Evolutionary conservation across 2,113 vertebrate species (phyloP).

Genomic region (Osmerus mordax): DNA sequence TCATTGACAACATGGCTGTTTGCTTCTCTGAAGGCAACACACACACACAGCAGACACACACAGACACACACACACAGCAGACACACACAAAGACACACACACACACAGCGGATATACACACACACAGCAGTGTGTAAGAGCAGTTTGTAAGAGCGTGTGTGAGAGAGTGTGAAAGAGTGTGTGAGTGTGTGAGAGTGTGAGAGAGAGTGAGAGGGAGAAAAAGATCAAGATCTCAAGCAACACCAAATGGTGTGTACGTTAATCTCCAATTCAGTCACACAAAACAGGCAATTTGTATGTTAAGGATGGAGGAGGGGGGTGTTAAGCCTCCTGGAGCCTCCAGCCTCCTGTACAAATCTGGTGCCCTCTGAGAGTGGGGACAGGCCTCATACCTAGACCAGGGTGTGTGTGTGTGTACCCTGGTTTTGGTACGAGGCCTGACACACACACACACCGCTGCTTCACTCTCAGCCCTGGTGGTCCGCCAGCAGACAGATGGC

Average conservation of each 20-base stretch:
- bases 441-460: background rate
- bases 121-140: conserved; percentile 6
- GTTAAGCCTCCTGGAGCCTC: too few species aligned
- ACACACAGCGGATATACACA: conserved; percentile 1
- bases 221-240: conserved; percentile 48
- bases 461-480: conserved; percentile 28
- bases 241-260: conserved; percentile 63
- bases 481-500: conserved; percentile 51
- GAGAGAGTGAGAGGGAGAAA: conserved; percentile 2
- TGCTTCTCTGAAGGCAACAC: conserved; percentile 31
- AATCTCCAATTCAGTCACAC: conserved; percentile 69
- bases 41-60: conserved; percentile 9
- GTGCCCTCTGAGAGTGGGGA: conserved; percentile 37
- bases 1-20: conserved; percentile 34
- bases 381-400: too few species aligned
- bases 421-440: background rate
- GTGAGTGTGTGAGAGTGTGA: background rate
- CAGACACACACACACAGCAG: conserved; percentile 5
- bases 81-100: conserved; percentile 2
- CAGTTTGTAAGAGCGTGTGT: background rate
- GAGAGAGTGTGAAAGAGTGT: background rate
- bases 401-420: background rate
- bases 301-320: conserved; percentile 64
- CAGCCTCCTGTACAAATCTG: conserved; percentile 40
- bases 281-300: conserved; percentile 77